Evolutionary conservation across 2,888 invertebrate species (phyloP).

Genomic region (Gerris lacustris): DNA sequence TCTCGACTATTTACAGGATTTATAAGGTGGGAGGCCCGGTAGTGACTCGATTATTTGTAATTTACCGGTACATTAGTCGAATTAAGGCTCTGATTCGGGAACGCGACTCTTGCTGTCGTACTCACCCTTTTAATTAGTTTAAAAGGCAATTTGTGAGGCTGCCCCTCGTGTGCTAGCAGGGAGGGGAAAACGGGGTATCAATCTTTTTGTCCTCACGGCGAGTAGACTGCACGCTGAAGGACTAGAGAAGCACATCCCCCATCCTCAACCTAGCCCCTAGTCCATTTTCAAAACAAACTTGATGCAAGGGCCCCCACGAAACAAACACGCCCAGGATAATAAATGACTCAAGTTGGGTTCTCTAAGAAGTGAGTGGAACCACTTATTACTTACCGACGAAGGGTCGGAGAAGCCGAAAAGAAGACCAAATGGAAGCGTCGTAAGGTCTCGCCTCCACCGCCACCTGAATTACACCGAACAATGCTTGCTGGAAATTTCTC

Average conservation of each 20-base stretch:
- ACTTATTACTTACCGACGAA: neutral
- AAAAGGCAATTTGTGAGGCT: neutral
- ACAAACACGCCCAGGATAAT: neutral
- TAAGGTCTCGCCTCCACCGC: neutral
- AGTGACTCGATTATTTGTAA: constrained; percentile 1
- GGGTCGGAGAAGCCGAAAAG: neutral
- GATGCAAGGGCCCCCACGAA: too few species aligned
- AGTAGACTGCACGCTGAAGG: too few species aligned
- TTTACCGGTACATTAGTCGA: neutral
- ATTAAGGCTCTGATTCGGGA: neutral
- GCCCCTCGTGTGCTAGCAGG: too few species aligned
- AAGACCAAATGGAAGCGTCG: neutral
- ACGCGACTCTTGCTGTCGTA: too few species aligned
- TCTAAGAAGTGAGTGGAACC: neutral
- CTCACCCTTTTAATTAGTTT: neutral
- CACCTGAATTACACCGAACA: too few species aligned
- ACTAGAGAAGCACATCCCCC: too few species aligned
- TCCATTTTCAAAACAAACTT: too few species aligned
- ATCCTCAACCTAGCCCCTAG: too few species aligned
- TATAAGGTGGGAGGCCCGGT: neutral
- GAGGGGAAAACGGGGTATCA: too few species aligned
- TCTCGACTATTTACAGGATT: neutral
- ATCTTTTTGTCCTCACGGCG: too few species aligned
- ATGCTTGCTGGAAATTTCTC: too few species aligned
- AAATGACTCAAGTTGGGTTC: neutral